These are phyloP conservation scores for Notodromas monacha DNA, from an alignment of 2,888 invertebrate species.

Conservation along the genomic window DNA sequence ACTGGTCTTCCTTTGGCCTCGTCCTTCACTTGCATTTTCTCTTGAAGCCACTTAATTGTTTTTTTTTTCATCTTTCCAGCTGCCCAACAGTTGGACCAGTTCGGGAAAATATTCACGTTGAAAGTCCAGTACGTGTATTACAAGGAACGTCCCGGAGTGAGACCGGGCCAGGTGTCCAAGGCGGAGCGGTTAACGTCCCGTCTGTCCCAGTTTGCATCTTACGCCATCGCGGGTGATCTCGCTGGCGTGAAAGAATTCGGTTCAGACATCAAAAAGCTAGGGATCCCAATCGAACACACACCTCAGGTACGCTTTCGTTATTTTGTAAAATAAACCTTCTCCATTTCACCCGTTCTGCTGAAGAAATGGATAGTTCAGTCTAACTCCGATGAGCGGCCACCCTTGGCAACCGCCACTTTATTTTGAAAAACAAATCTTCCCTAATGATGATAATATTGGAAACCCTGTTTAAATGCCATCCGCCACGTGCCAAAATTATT, in stretches of 20 bases:
- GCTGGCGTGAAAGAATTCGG: conserved; percentile 75
- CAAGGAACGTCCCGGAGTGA: conserved; percentile 79
- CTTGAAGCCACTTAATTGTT: conserved; percentile 9
- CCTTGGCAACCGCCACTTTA: too few species aligned
- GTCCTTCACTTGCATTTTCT: too few species aligned
- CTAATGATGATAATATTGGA: too few species aligned
- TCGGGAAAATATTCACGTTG: conserved; percentile 92
- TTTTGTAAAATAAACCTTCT: neutral
- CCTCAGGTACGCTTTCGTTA: conserved; percentile 30
- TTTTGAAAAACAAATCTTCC: too few species aligned
- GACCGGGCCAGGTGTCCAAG: conserved; percentile 35
- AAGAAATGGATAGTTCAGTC: too few species aligned
- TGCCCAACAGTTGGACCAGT: conserved; percentile 93
- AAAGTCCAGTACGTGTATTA: conserved; percentile 91
- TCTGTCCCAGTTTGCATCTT: conserved; percentile 66
- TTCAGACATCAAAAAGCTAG: conserved; percentile 63
- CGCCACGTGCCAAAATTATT: too few species aligned
- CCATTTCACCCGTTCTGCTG: too few species aligned
- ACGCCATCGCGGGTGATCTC: conserved; percentile 71
- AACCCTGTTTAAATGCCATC: too few species aligned
- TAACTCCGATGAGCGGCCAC: too few species aligned
- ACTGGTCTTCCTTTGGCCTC: too few species aligned
- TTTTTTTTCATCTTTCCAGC: conserved; percentile 19
- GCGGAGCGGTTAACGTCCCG: conserved; percentile 67
- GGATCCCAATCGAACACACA: conserved; percentile 82